Conservation (phyloP, 2,888 invertebrate species). For the Oligia fasciuncula region DNA sequence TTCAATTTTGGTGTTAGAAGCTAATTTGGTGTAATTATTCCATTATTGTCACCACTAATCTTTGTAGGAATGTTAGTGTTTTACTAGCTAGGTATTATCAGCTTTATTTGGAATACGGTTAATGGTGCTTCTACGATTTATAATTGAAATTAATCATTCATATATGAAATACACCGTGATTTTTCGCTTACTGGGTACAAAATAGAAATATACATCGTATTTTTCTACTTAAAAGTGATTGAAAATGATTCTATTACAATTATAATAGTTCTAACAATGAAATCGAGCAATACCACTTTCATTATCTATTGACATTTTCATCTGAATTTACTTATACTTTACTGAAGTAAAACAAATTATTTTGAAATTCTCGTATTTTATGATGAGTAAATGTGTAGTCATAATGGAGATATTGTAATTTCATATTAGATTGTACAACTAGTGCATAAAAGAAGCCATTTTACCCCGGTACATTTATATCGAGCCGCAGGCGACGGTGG, state of each 20-base stretch:
- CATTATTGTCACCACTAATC: constrained; percentile 30
- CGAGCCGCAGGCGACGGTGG: too few species aligned
- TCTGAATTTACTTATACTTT: background rate
- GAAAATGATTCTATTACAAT: background rate
- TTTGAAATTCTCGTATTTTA: constrained; percentile 23
- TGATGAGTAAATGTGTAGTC: constrained; percentile 9
- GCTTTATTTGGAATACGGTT: constrained; percentile 3
- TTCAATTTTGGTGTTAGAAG: constrained; percentile 29
- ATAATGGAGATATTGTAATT: background rate
- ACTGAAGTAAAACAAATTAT: background rate
- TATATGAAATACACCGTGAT: background rate
- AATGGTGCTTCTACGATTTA: background rate
- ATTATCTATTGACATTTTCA: too few species aligned
- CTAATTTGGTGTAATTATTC: constrained; percentile 30
- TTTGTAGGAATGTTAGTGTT: constrained; percentile 26
- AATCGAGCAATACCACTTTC: background rate
- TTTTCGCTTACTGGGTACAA: background rate
- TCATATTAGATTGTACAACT: background rate
- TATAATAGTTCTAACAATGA: background rate
- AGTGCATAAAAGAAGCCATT: too few species aligned
- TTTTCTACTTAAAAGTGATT: background rate
- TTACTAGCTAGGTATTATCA: constrained; percentile 5
- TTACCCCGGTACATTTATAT: too few species aligned
- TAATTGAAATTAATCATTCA: background rate
- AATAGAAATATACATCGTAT: background rate